Evolutionary conservation across 92 coral and sea anemone genomes (phyloP).

Genomic region (Chrysogorgia sp.): DNA sequence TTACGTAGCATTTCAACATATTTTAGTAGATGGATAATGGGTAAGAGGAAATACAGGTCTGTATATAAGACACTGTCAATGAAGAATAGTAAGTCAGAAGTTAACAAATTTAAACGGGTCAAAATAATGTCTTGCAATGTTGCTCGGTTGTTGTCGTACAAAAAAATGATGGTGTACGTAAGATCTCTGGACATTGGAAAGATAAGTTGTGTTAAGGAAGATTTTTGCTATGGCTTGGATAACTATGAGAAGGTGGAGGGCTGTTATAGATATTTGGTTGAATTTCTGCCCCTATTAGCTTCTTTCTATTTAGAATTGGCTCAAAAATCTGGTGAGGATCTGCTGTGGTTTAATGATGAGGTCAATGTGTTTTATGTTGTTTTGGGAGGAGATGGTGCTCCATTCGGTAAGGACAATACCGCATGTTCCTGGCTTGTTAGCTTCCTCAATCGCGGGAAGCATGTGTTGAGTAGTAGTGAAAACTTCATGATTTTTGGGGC

Average conservation of each 20-base stretch:
- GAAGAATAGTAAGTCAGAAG: conserved; percentile 21
- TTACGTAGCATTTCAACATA: conserved; percentile 66
- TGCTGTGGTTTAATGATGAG: conserved; percentile 64
- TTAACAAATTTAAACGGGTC: conserved; percentile 46
- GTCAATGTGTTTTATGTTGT: conserved; percentile 64
- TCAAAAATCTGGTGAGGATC: conserved; percentile 49
- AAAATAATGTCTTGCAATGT: conserved; percentile 77
- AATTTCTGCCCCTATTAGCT: conserved; percentile 61
- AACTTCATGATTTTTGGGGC: conserved; percentile 68
- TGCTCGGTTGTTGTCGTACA: conserved; percentile 67
- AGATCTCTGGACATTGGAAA: conserved; percentile 67
- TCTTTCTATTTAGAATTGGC: conserved; percentile 55
- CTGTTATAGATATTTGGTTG: conserved; percentile 53
- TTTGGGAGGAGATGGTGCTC: conserved; percentile 73
- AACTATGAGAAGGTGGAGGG: conserved; percentile 62
- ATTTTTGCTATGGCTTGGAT: conserved; percentile 68
- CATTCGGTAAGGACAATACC: conserved; percentile 71
- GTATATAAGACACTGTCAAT: conserved; percentile 56
- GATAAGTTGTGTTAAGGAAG: conserved; percentile 63
- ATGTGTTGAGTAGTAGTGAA: conserved; percentile 73
- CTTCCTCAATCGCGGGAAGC: conserved; percentile 71
- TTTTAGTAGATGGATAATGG: conserved; percentile 68
- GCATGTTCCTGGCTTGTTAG: conserved; percentile 73
- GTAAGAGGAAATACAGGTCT: conserved; percentile 69
- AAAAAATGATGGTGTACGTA: conserved; percentile 70